Evolutionary conservation across 2,888 invertebrate species (phyloP).

Genomic region (Stenoptilia bipunctidactyla): DNA sequence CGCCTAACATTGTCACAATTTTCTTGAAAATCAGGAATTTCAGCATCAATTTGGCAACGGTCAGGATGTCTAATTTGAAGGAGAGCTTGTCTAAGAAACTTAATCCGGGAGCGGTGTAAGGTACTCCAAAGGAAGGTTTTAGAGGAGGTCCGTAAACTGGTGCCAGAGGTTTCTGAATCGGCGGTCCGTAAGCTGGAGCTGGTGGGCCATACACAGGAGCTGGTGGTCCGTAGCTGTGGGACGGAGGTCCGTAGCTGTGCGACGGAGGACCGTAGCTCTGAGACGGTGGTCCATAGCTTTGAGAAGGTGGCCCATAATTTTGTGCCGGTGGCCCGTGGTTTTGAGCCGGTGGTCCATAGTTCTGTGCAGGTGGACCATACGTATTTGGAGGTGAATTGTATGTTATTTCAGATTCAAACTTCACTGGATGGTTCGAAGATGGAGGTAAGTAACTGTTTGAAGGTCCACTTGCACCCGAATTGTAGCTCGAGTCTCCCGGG

Average conservation of each 20-base stretch:
- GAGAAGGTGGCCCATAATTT: constrained; percentile 27
- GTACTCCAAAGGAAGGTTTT: constrained; percentile 63
- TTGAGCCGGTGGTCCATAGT: constrained; percentile 29
- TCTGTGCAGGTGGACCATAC: constrained; percentile 28
- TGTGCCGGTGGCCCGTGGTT: constrained; percentile 36
- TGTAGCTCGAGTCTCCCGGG: constrained; percentile 36
- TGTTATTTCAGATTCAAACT: constrained; percentile 43
- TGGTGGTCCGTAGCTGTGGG: constrained; percentile 45
- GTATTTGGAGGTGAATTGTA: constrained; percentile 44
- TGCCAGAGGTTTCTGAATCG: constrained; percentile 34
- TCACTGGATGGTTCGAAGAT: constrained; percentile 41
- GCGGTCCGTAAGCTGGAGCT: constrained; percentile 43
- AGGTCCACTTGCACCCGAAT: constrained; percentile 28
- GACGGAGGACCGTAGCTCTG: constrained; percentile 39
- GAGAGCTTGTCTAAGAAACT: constrained; percentile 77
- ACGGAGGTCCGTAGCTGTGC: constrained; percentile 55
- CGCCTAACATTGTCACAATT: constrained; percentile 82
- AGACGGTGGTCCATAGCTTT: constrained; percentile 41
- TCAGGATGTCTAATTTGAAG: constrained; percentile 78
- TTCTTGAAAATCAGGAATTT: constrained; percentile 86
- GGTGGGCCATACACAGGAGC: constrained; percentile 45
- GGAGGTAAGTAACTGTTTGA: constrained; percentile 30
- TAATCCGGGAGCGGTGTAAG: constrained; percentile 64
- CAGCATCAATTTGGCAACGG: constrained; percentile 79
- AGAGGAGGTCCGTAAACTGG: constrained; percentile 53